Evolutionary conservation across 1,140 invertebrate genomes (phyloP), one percentile per base, ranked within the genome.

Genomic region (Ceratosolen fusciceps): DNA sequence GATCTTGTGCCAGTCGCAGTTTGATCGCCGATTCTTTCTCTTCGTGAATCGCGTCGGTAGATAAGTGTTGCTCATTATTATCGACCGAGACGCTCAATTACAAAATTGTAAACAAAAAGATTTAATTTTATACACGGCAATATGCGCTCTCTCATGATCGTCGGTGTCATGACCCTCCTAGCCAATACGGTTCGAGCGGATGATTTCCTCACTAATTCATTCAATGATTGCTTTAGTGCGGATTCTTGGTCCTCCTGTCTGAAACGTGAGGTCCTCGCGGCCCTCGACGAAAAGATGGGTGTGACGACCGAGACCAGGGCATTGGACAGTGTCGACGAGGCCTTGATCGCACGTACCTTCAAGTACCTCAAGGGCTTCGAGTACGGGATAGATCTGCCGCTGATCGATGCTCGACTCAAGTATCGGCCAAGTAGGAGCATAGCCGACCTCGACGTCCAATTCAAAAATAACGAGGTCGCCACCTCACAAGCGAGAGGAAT

Each of bases 331-430:
- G 91, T 95, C 68, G 95, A 96, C 82, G 93, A 94, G 85, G 93
- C 94, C 39, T 93, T 96, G 77, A 93, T 94, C 74, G 92, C 94
- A 67, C 92, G 95, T 81, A 92, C 93, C 9, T 92, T 92, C 21
- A 92, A 94, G 82, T 92, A 95, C 77, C 83, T 96, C 47, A 93
- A 93, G 85, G 92, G 91, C 37, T 94, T 95, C 85, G 93, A 95
- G 83, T 93, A 96, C 84, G 92, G 91, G 47, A 83, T 95, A 52
- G 91, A 93, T 81, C 85, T 96, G 73, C 95, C 95, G 0, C 89
- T 91, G 65, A 85, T 91, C 26, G 87, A 89, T 34, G 91, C 88
- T 0, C 86, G 82, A 0, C 77, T 92, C 1, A 90, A 87, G 49
- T 91, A 92, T 83, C 85, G 88, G 67, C 91, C 91, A 0, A 87